Base-by-base conservation (phyloP, 2,888 invertebrate genomes). In the Tachina fera region DNA sequence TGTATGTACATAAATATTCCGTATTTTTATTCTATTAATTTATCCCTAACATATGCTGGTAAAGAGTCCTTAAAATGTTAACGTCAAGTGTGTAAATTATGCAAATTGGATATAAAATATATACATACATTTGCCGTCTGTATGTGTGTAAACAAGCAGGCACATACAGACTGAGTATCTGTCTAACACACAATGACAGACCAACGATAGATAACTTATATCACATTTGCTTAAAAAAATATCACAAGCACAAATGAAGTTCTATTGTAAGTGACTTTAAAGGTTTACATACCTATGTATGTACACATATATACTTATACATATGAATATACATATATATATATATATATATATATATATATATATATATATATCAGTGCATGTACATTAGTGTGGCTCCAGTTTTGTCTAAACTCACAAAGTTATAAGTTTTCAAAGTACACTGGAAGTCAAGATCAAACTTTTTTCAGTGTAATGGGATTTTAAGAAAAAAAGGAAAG, bases 31-130 rank as follows among this genome's bases (percentile, higher is more conserved):
- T 77, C 72, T 47, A 78, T 78, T 83, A 83, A 83, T 72, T 75
- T 70, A 79, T 75, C 83, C 65, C 61, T 16, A 76, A 67, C 86
- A 83, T 86, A 86, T 86, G 86, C 83, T 86, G 86, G 83, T 86
- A 83, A 86, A 86, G 86, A 83, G 83, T 79, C 86, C 86, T 86
- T 83, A 79, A 86, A 83, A 86, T 83, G 86, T 86, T 83, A 86
- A 83, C 86, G 83, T 86, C 86, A 86, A 86, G 83, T 86, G 56
- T 83, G 86, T 83, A 83, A 86, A 86, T 86, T 86, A 86, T 86
- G 86, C 83, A 86, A 86, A 86, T 86, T 86, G 86, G 60, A 86
- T 86, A 76, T 76, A 67, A 75, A 83, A 76, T 41, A 80, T 49
- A 76, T 61, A 70, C n/a, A 67, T 43, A 14, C 19, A 47, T 43